A percentile compares a stretch with the other conserved stretches of the same genome.
These are phyloP conservation scores for Cyclura pinguis DNA, from an alignment of 2,797 vertebrate species.

Conservation along the genomic window DNA sequence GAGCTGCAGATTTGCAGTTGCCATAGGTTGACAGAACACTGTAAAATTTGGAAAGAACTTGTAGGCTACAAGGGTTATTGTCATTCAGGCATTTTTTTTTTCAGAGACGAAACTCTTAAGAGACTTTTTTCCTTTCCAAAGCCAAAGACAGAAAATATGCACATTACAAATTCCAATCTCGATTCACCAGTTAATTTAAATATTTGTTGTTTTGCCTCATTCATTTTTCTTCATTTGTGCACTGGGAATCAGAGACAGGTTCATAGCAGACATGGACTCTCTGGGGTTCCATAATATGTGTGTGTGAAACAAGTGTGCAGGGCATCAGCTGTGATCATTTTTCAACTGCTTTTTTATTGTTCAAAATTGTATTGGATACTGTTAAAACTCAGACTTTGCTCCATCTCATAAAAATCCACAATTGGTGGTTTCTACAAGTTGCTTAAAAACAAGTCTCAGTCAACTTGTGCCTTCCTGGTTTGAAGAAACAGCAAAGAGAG, in stretches of 20 bases:
- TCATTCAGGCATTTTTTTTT: not conserved
- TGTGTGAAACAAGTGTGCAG: not conserved
- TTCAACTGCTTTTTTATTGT: not conserved
- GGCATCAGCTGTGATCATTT: not conserved
- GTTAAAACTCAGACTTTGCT: not conserved
- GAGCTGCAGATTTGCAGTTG: slow-evolving; percentile 31
- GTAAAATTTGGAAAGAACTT: slow-evolving; percentile 23
- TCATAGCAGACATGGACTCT: no score
- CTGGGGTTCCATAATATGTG: no score
- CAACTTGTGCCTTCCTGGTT: not conserved
- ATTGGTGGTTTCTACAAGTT: not conserved
- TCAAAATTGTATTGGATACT: not conserved
- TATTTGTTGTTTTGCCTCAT: not conserved
- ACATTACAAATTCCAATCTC: slow-evolving; percentile 15
- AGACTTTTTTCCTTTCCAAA: not conserved
- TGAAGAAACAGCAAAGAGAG: not conserved
- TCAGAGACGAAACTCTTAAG: not conserved
- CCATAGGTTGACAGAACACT: slow-evolving; percentile 26
- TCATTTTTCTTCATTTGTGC: slow-evolving; percentile 11
- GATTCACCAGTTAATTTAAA: not conserved
- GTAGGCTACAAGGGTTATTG: not conserved
- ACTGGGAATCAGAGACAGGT: not conserved
- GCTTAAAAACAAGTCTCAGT: not conserved
- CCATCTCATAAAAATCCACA: not conserved
- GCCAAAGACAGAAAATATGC: not conserved